Base-by-base conservation (phyloP, 2,113 vertebrate genomes). In the Megaptera novaeangliae region DNA sequence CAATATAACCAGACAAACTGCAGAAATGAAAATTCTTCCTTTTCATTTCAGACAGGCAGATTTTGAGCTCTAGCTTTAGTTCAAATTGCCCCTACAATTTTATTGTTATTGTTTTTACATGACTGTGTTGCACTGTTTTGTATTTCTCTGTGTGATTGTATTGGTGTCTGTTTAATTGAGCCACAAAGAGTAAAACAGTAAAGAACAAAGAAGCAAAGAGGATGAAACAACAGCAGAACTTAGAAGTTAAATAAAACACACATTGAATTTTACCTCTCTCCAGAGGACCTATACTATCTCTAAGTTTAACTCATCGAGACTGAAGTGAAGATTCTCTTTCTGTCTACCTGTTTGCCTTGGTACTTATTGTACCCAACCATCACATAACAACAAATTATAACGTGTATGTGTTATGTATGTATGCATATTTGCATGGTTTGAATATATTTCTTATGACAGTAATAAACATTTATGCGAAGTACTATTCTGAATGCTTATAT, bases 251-350 rank as follows among this genome's bases (percentile, higher is more conserved):
- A 77, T 57, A 91, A 89, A 94, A 66, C 14, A 92, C 29, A 77
- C 18, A 52, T 94, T 93, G n/a, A 92, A 18, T 94, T 88, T 90
- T 84, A 71, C 68, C 29, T 97, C 31, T 84, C 66, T 92, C 49
- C 27, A 39, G 49, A 69, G 59, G 44, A 75, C 63, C 41, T 71
- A 8, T 64, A 71, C 39, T 17, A 61, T 12, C 23, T 88, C 49
- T 80, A 90, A 91, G 75, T 91, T 95, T 17, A 57, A 44, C 31
- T 92, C 27, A 2, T 29, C 44, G 64, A 86, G 49, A 34, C 41
- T 82, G 31, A 71, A 82, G 27, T 91, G 36, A 64, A 86, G 18
- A 87, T 81, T 31, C 64, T 81, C 39, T 72, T 81, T 95, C 68
- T 78, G 49, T 55, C 34, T 78, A 55, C 41, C 6, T 77, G 12